Evolutionary conservation across 1,140 invertebrate genomes (phyloP).

Genomic region (Meloidogyne chitwoodi): DNA sequence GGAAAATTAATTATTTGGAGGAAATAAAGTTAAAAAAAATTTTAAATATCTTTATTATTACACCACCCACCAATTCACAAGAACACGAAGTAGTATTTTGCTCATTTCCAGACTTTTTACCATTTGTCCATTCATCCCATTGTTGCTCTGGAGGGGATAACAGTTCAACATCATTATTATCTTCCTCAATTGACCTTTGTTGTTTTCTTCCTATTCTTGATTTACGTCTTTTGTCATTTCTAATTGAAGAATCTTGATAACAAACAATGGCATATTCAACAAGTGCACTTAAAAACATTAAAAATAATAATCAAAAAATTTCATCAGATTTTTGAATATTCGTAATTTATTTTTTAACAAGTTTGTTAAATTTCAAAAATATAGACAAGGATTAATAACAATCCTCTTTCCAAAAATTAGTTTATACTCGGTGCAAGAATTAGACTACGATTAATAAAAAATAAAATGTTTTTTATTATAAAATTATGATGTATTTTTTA

Average conservation of each 20-base stretch:
- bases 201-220: slow-evolving; percentile 2
- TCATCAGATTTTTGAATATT: too few species aligned
- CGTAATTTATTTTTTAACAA: too few species aligned
- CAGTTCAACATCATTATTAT: neutral
- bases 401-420: too few species aligned
- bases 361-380: too few species aligned
- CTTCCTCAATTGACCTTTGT: neutral
- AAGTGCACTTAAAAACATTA: slow-evolving; percentile 29
- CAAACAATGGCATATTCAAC: slow-evolving; percentile 50
- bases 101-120: neutral
- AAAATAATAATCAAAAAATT: neutral
- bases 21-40: too few species aligned
- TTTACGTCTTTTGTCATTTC: slow-evolving; percentile 18
- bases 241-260: slow-evolving; percentile 28
- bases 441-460: too few species aligned
- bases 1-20: neutral
- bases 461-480: too few species aligned
- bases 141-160: neutral
- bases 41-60: too few species aligned
- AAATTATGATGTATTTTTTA: too few species aligned
- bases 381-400: too few species aligned
- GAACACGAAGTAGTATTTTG: slow-evolving; percentile 21
- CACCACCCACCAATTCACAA: slow-evolving; percentile 22
- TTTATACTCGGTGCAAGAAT: too few species aligned
- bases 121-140: neutral